phyloP scores from a whole-genome alignment of 2,113 vertebrate species.

The Hydrochoerus hydrochaeris region DNA sequence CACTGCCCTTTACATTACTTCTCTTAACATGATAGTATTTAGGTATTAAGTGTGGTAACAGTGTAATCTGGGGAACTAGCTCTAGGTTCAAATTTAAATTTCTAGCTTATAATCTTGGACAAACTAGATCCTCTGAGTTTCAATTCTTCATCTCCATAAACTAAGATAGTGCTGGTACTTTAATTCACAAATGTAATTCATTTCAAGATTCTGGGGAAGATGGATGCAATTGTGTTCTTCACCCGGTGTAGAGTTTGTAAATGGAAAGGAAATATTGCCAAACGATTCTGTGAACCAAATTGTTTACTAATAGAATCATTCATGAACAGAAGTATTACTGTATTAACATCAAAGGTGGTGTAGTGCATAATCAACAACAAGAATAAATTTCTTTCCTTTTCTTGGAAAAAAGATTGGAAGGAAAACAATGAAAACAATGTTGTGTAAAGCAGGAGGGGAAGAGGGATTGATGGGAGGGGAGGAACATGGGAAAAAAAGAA shows the following conservation, averaged over 20 bases:
- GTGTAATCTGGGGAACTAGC: neutral
- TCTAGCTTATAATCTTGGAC: neutral
- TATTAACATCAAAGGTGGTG: neutral
- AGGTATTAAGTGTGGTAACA: neutral
- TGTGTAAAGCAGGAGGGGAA: neutral
- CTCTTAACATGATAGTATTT: neutral
- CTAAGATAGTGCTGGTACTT: neutral
- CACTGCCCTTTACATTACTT: neutral
- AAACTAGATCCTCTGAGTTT: neutral
- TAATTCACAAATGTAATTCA: neutral
- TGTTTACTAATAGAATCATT: neutral
- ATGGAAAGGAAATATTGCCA: neutral
- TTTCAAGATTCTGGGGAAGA: neutral
- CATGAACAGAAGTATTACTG: neutral
- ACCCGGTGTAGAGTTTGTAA: neutral
- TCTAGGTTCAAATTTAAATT: constrained; percentile 49
- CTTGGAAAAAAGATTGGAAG: neutral
- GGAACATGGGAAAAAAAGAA: neutral
- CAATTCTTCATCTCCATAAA: constrained; percentile 23
- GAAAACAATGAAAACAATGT: neutral
- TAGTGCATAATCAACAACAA: constrained; percentile 2
- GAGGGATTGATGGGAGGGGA: neutral
- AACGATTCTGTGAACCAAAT: neutral
- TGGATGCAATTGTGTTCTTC: neutral
- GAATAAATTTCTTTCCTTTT: neutral